These are phyloP conservation scores for Pteromalus puparum DNA, from an alignment of 1,140 invertebrate species.

Conservation along the genomic window DNA sequence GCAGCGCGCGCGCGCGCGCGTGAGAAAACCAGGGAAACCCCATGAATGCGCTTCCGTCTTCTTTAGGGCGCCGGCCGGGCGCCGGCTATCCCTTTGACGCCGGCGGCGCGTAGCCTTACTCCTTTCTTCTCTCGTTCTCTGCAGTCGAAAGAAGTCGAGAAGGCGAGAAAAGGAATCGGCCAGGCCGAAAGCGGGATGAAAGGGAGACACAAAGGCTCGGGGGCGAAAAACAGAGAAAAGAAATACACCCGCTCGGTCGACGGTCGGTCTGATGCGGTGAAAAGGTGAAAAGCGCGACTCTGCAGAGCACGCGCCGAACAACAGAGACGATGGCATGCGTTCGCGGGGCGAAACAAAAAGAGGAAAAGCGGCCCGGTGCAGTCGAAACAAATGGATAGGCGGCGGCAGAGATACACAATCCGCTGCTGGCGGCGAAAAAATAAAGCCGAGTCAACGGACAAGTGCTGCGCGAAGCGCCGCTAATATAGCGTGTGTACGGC, in stretches of 20 bases:
- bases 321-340: slow-evolving; percentile 3
- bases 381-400: slow-evolving; percentile 2
- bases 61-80: background rate
- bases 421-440: background rate
- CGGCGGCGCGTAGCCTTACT: background rate
- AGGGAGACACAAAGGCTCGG: background rate
- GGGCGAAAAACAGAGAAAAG: background rate
- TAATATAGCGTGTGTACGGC: slow-evolving; percentile 18
- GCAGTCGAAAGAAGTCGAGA: background rate
- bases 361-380: background rate
- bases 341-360: background rate
- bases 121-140: background rate
- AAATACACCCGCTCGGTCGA: background rate
- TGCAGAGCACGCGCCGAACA: background rate
- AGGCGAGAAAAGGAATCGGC: background rate
- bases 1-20: no score
- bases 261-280: background rate
- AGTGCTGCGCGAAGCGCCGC: background rate
- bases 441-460: background rate
- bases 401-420: background rate
- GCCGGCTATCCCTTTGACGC: background rate
- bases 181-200: background rate
- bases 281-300: background rate
- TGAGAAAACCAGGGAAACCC: background rate
- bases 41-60: slow-evolving; percentile 18